Conservation (phyloP, 2,797 vertebrate genomes). For the Peromyscus attwateri region DNA sequence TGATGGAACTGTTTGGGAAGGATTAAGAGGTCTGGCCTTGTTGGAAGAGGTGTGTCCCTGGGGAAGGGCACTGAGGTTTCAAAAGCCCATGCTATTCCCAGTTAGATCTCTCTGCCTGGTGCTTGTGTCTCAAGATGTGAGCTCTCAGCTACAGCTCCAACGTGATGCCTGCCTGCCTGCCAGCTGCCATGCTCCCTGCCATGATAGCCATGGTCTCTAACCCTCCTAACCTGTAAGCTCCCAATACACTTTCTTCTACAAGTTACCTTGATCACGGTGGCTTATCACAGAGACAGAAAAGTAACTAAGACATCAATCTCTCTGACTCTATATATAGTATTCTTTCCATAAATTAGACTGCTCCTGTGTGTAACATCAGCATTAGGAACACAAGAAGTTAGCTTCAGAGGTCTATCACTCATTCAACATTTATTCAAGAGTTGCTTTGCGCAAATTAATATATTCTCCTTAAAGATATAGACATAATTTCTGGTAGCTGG, state of each 20-base stretch:
- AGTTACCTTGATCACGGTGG: not conserved
- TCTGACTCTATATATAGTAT: constrained; percentile 22
- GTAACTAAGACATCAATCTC: not conserved
- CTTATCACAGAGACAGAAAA: not conserved
- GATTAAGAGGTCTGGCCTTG: not conserved
- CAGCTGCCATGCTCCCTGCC: not conserved
- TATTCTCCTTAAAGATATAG: not conserved
- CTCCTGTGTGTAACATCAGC: constrained; percentile 3
- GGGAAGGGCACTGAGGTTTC: not conserved
- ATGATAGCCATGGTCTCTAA: not conserved
- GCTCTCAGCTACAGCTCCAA: not conserved
- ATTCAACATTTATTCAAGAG: constrained; percentile 3
- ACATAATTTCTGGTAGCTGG: constrained; percentile 18
- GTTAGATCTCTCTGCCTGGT: not conserved
- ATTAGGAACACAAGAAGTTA: constrained; percentile 31
- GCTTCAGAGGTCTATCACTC: not conserved
- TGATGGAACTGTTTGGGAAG: not conserved
- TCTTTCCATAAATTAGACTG: constrained; percentile 43
- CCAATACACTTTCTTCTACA: not conserved
- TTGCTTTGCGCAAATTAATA: not conserved
- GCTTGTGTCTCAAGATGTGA: not conserved
- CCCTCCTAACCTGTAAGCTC: not conserved
- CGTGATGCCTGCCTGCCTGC: not conserved
- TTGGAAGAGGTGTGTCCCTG: not conserved
- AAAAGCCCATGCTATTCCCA: not conserved